Percentiles rank a stretch among this genome's conserved stretches.
These are phyloP conservation scores for Xylota sylvarum DNA, from an alignment of 2,888 invertebrate genomes.

Conservation along the genomic window DNA sequence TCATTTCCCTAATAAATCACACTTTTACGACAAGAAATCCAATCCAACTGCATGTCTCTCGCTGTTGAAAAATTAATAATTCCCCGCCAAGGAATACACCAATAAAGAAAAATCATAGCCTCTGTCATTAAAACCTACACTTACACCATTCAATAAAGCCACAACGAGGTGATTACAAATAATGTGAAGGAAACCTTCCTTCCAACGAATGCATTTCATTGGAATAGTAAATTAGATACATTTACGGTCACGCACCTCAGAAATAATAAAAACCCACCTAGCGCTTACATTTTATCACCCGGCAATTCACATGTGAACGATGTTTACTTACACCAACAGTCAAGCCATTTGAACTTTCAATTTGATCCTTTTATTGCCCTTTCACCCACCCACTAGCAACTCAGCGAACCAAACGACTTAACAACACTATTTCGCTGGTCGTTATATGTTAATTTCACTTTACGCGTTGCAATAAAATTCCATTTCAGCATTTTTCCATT, in stretches of 20 bases:
- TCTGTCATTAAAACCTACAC: neutral
- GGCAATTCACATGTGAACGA: constrained; percentile 41
- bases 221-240: constrained; percentile 25
- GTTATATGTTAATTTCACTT: constrained; percentile 74
- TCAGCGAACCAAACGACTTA: too few species aligned
- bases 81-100: too few species aligned
- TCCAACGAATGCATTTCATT: neutral
- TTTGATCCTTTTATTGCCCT: constrained; percentile 58
- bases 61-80: too few species aligned
- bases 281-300: constrained; percentile 42
- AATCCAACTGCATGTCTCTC: too few species aligned
- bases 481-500: constrained; percentile 9
- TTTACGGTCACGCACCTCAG: constrained; percentile 58
- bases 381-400: neutral
- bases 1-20: too few species aligned
- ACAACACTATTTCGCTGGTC: constrained; percentile 71
- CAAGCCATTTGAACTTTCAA: constrained; percentile 60
- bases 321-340: constrained; percentile 41
- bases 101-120: neutral
- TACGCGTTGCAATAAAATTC: constrained; percentile 65
- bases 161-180: neutral
- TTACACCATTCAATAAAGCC: neutral
- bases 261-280: constrained; percentile 39
- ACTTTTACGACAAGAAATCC: too few species aligned
- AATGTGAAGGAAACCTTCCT: neutral